A percentile compares a stretch with the other conserved stretches of the same genome.
phyloP scores from a whole-genome alignment of 2,797 vertebrate species.

The Falco columbarius region DNA sequence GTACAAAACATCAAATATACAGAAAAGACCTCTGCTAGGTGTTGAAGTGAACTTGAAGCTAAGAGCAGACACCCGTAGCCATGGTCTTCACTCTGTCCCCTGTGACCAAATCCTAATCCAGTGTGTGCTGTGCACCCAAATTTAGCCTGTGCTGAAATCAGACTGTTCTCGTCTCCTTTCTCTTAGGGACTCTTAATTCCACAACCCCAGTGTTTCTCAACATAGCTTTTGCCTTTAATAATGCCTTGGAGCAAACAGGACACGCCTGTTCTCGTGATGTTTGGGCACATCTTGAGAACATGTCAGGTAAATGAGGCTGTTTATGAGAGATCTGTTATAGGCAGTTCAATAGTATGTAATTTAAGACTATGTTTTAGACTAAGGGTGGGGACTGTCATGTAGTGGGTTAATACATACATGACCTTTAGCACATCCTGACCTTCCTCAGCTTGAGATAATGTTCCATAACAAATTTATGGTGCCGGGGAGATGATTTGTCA shows the following conservation, averaged over 20 bases:
- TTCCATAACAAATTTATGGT: slow-evolving; percentile 76
- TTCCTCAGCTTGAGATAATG: slow-evolving; percentile 74
- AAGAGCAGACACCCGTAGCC: background rate
- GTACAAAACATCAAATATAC: background rate
- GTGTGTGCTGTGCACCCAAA: accelerated
- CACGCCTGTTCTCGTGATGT: background rate
- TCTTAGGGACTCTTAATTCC: background rate
- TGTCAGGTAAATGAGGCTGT: slow-evolving; percentile 53
- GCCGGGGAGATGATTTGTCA: slow-evolving; percentile 67
- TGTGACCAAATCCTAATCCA: background rate
- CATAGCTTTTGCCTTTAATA: background rate
- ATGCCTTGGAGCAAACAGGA: background rate
- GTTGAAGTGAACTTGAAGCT: background rate
- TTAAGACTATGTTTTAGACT: slow-evolving; percentile 51
- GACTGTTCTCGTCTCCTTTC: background rate
- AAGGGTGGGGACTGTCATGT: slow-evolving; percentile 42
- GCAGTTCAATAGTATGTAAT: slow-evolving; percentile 43
- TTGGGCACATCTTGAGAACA: background rate
- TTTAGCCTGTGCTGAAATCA: accelerated
- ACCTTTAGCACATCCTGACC: slow-evolving; percentile 73
- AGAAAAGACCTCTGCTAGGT: background rate
- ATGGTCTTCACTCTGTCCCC: background rate
- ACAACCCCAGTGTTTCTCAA: background rate
- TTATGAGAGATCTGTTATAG: slow-evolving; percentile 38
- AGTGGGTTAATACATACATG: slow-evolving; percentile 68